phyloP scores from a whole-genome alignment of 2,888 invertebrate genomes.

The Microctonus aethiopoides region DNA sequence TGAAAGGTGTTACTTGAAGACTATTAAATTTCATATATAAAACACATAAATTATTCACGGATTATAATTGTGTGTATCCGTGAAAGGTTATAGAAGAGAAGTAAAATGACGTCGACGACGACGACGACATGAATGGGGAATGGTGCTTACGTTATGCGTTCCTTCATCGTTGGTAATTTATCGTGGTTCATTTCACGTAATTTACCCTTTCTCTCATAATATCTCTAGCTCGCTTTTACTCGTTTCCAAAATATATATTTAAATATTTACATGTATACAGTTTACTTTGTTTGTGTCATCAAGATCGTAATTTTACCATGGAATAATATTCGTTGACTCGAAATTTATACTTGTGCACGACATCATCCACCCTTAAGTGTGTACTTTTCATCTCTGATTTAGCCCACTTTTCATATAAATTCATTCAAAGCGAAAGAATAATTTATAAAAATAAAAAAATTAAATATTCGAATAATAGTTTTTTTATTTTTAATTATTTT shows the following conservation, averaged over 20 bases:
- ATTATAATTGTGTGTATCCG: conserved; percentile 26
- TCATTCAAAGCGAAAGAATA: too few relatives aligned
- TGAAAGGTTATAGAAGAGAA: background rate
- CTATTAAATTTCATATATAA: background rate
- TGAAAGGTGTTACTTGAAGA: too few relatives aligned
- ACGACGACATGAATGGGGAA: conserved; percentile 13
- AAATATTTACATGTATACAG: background rate
- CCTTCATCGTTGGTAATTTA: conserved; percentile 2
- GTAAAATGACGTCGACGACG: background rate
- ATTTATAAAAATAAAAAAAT: too few relatives aligned
- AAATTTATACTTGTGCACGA: background rate
- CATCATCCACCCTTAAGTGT: background rate
- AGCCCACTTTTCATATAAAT: background rate
- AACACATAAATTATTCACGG: background rate
- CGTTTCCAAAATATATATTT: conserved; percentile 1
- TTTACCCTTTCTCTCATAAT: conserved; percentile 22
- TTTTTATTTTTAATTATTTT: too few relatives aligned
- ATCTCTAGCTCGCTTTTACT: background rate
- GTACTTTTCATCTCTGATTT: background rate
- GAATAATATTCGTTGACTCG: background rate
- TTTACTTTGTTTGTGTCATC: conserved; percentile 11
- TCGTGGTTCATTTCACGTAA: conserved; percentile 27
- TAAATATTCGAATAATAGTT: too few relatives aligned
- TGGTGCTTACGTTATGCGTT: background rate
- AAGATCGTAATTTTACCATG: background rate